Conservation (phyloP, 1,140 invertebrate species). For the Pogonomyrmex barbatus region DNA sequence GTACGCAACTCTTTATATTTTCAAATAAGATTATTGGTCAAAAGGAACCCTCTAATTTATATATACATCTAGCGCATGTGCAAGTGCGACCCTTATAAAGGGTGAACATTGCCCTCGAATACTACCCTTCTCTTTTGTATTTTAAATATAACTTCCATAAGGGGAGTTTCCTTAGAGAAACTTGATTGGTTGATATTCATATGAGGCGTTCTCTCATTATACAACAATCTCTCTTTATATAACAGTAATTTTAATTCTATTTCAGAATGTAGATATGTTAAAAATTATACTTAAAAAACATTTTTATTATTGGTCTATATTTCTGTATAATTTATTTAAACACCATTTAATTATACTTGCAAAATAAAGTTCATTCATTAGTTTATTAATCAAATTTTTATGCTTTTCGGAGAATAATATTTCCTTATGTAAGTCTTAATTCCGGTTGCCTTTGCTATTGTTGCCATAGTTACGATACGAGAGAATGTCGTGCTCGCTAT, state of each 20-base stretch:
- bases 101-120: neutral
- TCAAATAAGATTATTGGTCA: constrained; percentile 37
- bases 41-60: constrained; percentile 53
- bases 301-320: neutral
- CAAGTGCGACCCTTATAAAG: constrained; percentile 42
- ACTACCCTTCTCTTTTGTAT: constrained; percentile 46
- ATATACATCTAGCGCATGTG: constrained; percentile 58
- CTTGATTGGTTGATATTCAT: constrained; percentile 23
- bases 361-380: constrained; percentile 20
- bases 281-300: neutral
- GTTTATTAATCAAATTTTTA: constrained; percentile 14
- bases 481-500: constrained; percentile 54
- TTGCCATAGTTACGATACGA: constrained; percentile 83
- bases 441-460: constrained; percentile 81
- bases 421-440: constrained; percentile 76
- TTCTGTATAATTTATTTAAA: neutral
- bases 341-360: neutral
- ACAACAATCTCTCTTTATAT: neutral
- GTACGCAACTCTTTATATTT: constrained; percentile 38
- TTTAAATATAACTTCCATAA: constrained; percentile 35
- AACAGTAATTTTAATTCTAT: neutral
- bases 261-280: neutral
- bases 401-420: neutral
- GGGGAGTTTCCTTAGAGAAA: neutral
- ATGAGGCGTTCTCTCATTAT: neutral